Evolutionary conservation across 2,113 vertebrate species (phyloP), one percentile per base, ranked within the genome.

Genomic region (Gila orcuttii): DNA sequence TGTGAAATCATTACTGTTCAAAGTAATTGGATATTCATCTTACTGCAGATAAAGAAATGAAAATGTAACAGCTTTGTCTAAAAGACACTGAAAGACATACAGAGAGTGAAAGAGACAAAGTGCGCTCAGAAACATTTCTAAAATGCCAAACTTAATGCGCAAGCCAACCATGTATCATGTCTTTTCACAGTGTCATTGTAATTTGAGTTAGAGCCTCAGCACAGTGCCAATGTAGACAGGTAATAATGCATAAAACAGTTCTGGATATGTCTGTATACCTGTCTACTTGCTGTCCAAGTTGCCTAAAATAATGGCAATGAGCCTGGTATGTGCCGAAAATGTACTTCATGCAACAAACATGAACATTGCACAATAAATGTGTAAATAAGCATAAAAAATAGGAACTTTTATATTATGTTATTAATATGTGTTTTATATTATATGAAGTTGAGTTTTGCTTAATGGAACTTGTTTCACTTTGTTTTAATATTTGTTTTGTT

Each of bases 21-120:
- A 87, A 84, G 68, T 64, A 80, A 85, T 81, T 86, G 66, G 47
- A 66, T 62, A 79, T 82, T 88, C 76, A 79, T 84, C 85, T 88
- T 82, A 47, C 39, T 59, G 39, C 36, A 39, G 55, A 78, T 62
- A 83, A 69, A 76, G 25, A 81, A 45, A 85, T 82, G 8, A 64
- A 73, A 83, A 78, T 79, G 39, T 76, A 55, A 66, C 81, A 42
- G 47, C 80, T 83, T 83, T 66, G 68, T 78, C 71, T 71, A 57
- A 45, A 55, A 69, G 55, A 77, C 59, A 52, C 21, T 52, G 50
- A 31, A 60, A 69, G 42, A 77, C 59, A 39, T 5, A 5, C 28
- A 62, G 2, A 75, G 47, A 33, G 31, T 8, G 7, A 79, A 42
- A 79, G 50, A 47, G 19, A 77, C 13, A 79, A 19, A 31, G 77